Percentiles rank a stretch among this genome's conserved stretches.
Conservation (phyloP, 2,797 vertebrate species). For the Arremon brunneinucha region DNA sequence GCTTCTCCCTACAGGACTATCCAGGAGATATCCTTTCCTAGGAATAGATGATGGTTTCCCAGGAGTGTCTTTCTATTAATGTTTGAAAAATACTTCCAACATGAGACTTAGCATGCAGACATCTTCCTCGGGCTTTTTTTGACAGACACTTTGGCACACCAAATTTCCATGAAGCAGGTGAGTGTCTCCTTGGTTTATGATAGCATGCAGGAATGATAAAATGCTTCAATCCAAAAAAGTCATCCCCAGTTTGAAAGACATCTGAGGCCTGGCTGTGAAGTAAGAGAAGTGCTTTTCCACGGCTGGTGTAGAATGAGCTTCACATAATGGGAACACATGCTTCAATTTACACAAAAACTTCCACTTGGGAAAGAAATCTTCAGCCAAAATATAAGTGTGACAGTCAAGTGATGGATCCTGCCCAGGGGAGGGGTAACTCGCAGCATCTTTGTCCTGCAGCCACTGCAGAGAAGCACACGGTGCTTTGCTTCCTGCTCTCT, state of each 20-base stretch:
- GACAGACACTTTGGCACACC: background rate
- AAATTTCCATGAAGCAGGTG: background rate
- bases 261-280: background rate
- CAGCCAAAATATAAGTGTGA: background rate
- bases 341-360: background rate
- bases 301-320: background rate
- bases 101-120: background rate
- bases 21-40: background rate
- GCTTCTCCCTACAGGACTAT: background rate
- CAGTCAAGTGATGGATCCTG: background rate
- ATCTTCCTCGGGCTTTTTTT: background rate
- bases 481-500: background rate
- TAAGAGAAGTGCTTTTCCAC: background rate
- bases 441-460: background rate
- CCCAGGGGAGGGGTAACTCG: fast-evolving
- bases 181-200: background rate
- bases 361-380: background rate
- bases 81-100: background rate
- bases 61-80: background rate
- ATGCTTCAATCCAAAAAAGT: background rate
- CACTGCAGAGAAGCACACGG: fast-evolving
- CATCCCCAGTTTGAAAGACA: background rate
- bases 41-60: background rate
- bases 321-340: background rate
- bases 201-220: background rate